Base-by-base conservation (phyloP, 2,797 vertebrate genomes). In the Labroides dimidiatus region DNA sequence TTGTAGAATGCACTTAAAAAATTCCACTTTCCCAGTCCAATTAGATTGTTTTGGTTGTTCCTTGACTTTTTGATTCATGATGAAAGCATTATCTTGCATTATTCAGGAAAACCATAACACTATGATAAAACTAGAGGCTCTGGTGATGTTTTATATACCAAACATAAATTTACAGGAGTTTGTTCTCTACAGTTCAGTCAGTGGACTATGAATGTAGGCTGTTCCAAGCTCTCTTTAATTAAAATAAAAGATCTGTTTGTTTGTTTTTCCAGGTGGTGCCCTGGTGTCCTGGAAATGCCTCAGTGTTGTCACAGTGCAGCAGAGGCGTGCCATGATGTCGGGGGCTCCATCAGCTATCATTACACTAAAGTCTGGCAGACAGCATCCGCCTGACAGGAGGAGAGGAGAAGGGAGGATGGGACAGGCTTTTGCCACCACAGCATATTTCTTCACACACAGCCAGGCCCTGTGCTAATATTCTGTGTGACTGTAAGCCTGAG, bases 301-400 rank as follows among this genome's bases (percentile, higher is more conserved):
- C 51, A 14, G 52, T 7, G 10, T 3, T 64, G 62, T 49, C 55
- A n/a, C 55, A 30, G 67, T 49, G 54, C 5, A 76, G 47, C 69
- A 75, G 81, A 87, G 86, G 78, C 54, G 75, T 79, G 82, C 61
- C 69, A 24, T 67, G 10, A 69, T 73, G 78, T 62, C 72, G 66
- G 72, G 51, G 63, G 49, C 77, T 79, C 64, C 72, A 78, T 82
- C 83, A 77, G 69, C 71, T 45, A 24, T 62, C 61, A 37, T 44
- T 13, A 42, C 67, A 19, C 21, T 6, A 27, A 39, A 33, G n/a
- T 21, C 61, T 75, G 65, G 69, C 72, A 52, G 69, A 23, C 60
- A 84, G 68, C 73, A 81, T 81, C 87, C 73, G 74, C 51, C 70
- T 78, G 84, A 56, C 72, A 68, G 81, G 30, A 61, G 36, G 15